These are phyloP conservation scores for Proisotoma minuta DNA, from an alignment of 2,888 invertebrate species.

Conservation along the genomic window DNA sequence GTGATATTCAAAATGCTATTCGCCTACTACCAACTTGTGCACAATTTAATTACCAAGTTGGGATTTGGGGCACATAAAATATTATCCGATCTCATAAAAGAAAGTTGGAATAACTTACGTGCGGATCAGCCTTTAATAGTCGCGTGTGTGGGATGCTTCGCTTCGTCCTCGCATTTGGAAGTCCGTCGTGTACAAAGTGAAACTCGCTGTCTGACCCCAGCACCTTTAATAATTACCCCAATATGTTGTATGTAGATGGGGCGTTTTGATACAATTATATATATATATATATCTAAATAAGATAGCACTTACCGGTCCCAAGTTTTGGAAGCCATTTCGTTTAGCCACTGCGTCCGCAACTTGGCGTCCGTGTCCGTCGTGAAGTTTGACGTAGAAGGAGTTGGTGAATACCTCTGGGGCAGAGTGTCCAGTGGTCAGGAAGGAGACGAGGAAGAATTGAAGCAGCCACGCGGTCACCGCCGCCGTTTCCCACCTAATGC, in stretches of 20 bases:
- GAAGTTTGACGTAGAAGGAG: constrained; percentile 87
- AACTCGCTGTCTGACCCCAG: constrained; percentile 83
- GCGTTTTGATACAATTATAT: not conserved
- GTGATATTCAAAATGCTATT: too few relatives aligned
- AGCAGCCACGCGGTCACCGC: constrained; percentile 26
- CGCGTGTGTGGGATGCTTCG: constrained; percentile 85
- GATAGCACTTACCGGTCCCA: constrained; percentile 77
- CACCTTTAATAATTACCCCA: constrained; percentile 60
- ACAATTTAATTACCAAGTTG: constrained; percentile 3
- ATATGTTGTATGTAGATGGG: not conserved
- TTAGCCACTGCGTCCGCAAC: constrained; percentile 77
- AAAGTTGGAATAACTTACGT: constrained; percentile 64
- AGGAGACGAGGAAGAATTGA: constrained; percentile 24
- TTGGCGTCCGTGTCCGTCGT: constrained; percentile 68
- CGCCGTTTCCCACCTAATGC: constrained; percentile 26
- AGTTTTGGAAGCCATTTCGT: constrained; percentile 86
- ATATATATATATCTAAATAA: not conserved
- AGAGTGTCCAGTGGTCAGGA: constrained; percentile 40
- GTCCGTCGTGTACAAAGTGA: constrained; percentile 88
- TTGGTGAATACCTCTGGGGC: constrained; percentile 81
- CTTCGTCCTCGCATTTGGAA: constrained; percentile 80
- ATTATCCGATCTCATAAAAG: not conserved
- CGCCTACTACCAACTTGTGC: not conserved
- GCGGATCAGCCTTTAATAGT: constrained; percentile 80
- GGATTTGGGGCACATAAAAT: not conserved